Evolutionary conservation across 2,797 vertebrate genomes (phyloP).

Genomic region (Myotis daubentonii): DNA sequence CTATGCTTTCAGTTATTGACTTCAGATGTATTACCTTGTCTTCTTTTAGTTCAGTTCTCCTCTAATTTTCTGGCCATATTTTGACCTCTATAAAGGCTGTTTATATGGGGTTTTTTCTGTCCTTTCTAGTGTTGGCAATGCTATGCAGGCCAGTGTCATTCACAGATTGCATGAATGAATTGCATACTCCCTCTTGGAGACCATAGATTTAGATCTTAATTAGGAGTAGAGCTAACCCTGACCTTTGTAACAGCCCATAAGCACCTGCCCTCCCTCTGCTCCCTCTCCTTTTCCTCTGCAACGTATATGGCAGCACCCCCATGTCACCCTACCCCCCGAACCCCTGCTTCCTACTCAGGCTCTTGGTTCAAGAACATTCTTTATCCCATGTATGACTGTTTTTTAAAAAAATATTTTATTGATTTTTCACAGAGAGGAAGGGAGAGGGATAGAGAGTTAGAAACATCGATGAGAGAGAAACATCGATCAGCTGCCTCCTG

Average conservation of each 20-base stretch:
- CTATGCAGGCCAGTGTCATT: neutral
- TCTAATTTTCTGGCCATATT: conserved; percentile 54
- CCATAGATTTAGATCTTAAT: neutral
- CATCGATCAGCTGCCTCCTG: no score
- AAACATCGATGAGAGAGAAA: no score
- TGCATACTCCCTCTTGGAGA: neutral
- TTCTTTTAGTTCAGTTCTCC: conserved; percentile 20
- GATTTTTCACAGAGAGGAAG: no score
- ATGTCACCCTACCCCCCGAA: neutral
- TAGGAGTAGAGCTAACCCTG: neutral
- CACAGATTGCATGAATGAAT: neutral
- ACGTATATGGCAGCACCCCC: accelerated
- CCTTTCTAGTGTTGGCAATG: neutral
- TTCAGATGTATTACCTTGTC: conserved; percentile 26
- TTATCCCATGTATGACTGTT: neutral
- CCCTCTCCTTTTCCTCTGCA: neutral
- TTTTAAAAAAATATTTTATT: no score
- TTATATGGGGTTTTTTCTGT: neutral
- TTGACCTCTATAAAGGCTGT: conserved; percentile 9
- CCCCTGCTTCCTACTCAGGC: neutral
- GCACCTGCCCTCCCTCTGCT: neutral
- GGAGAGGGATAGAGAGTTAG: no score
- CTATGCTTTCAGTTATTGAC: conserved; percentile 10
- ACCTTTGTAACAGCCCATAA: neutral
- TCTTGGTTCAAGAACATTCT: neutral